Conservation (phyloP, 2,888 invertebrate species). For the Cephus nigrinus region DNA sequence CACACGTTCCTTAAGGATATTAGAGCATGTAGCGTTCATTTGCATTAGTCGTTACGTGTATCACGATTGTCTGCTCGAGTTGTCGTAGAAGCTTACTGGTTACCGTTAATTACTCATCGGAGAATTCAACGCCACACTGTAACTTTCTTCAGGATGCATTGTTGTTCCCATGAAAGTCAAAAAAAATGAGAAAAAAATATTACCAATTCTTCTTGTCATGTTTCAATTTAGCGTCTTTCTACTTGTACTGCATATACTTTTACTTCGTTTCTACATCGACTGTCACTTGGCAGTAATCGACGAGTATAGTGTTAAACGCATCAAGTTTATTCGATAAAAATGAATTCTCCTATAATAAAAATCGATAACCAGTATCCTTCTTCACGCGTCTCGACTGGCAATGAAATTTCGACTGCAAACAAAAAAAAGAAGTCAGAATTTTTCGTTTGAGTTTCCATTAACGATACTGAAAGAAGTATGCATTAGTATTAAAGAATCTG, state of each 20-base stretch:
- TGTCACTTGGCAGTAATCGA: neutral
- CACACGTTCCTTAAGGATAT: neutral
- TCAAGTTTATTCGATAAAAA: neutral
- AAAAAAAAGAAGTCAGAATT: conserved; percentile 18
- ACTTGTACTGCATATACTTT: neutral
- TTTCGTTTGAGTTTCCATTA: conserved; percentile 38
- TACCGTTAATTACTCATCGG: neutral
- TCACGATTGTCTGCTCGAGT: neutral
- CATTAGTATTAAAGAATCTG: conserved; percentile 36
- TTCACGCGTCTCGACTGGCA: neutral
- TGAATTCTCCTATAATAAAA: neutral
- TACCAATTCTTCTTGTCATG: neutral
- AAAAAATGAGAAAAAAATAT: neutral
- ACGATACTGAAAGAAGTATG: conserved; percentile 56
- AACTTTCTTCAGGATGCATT: neutral
- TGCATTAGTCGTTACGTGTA: neutral
- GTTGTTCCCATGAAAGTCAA: neutral
- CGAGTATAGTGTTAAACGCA: neutral
- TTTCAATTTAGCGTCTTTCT: neutral
- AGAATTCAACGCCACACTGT: neutral
- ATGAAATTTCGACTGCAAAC: conserved; percentile 40
- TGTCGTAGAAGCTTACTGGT: neutral
- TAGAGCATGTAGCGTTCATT: neutral
- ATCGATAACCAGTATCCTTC: neutral
- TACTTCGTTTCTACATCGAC: neutral